Evolutionary conservation across 2,113 vertebrate species (phyloP), one percentile per base, ranked within the genome.

Genomic region (Macquaria australasica): DNA sequence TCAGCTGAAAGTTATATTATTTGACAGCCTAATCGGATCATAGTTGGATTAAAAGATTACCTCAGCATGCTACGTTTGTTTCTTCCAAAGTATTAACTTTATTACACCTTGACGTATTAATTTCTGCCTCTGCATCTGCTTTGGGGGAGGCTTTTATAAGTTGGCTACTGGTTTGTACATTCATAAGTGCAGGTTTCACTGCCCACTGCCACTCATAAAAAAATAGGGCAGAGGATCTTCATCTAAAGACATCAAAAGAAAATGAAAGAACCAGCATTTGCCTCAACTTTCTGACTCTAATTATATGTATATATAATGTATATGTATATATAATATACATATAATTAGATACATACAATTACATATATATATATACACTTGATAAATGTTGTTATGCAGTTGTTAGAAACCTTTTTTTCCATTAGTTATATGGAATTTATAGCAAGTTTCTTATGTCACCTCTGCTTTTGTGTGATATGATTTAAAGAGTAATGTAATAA

Each of bases 1-100:
- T 58, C 8, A 37, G 14, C 18, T 82, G 3, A 58, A 77, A 69
- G n/a, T 74, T 71, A 39, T 50, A 20, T 43, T 63, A 37, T 69
- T 51, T 77, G 73, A 88, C 23, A 81, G 31, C 14, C 0, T 84
- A 70, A 81, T 80, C 23, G 64, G 78, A 82, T 71, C 81, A 67
- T 55, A 59, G 50, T 14, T 86, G 84, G 81, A 89, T 86, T 88
- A 88, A 84, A 73, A 73, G 64, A 85, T 88, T 77, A 84, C 62
- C 63, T 82, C 62, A 53, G 39, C 25, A 70, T 73, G 62, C 28
- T 62, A 5, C 25, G 34, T 77, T 79, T 87, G 50, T 87, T 85
- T 69, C 75, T 64, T 77, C 75, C 58, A 63, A 62, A 82, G 59
- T 37, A 70, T 75, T 78, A 66, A 67, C 31, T 73, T 81, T n/a